Evolutionary conservation across 2,888 invertebrate species (phyloP).

Genomic region (Lepidochrysops patricia): DNA sequence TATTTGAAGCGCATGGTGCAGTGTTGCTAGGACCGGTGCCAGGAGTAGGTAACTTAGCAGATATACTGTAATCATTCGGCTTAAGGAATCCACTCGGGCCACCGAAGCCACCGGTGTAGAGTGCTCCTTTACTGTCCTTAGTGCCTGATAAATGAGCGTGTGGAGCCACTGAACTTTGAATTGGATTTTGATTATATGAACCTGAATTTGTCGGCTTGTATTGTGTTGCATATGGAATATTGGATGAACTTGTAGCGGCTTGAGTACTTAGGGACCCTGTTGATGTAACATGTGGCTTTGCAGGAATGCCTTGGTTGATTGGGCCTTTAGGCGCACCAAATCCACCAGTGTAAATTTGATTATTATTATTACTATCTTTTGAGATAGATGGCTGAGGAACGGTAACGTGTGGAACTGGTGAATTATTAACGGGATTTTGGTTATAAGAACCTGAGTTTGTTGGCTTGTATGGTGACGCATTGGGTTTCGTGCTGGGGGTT

Average conservation of each 20-base stretch:
- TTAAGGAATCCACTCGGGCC: conserved; percentile 39
- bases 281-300: not conserved
- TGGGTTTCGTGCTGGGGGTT: not conserved
- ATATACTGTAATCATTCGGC: conserved; percentile 37
- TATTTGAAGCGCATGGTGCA: conserved; percentile 20
- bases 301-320: conserved; percentile 12
- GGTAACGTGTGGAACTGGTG: not conserved
- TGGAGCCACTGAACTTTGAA: not conserved
- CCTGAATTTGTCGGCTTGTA: conserved; percentile 2
- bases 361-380: too few species aligned
- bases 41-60: conserved; percentile 23
- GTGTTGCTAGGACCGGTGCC: conserved; percentile 14
- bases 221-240: not conserved
- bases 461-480: not conserved
- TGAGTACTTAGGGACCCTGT: not conserved
- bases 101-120: conserved; percentile 43
- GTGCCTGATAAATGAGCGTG: too few species aligned
- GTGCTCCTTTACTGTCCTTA: conserved; percentile 20
- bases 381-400: not conserved
- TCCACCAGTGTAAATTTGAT: conserved; percentile 22
- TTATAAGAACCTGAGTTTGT: not conserved
- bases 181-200: not conserved
- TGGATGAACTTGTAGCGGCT: not conserved
- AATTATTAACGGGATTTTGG: not conserved
- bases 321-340: conserved; percentile 22